A percentile compares a stretch with the other conserved stretches of the same genome.
phyloP scores from a whole-genome alignment of 2,797 vertebrate species.

The Premnoplex brunnescens region DNA sequence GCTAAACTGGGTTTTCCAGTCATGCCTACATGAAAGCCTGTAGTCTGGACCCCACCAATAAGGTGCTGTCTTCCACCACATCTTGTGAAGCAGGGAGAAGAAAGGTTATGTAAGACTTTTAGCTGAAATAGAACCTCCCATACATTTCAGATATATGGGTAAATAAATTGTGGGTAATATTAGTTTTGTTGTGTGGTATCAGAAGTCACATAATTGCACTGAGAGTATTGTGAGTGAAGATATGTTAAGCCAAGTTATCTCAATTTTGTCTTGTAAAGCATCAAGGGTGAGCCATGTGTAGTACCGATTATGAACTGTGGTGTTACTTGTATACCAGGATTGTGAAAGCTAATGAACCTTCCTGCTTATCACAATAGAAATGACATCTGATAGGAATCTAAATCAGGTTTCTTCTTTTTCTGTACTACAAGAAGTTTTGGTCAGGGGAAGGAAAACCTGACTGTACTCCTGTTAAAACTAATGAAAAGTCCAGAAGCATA shows the following conservation, averaged over 20 bases:
- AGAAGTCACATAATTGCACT: background rate
- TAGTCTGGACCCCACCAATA: background rate
- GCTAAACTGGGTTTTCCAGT: background rate
- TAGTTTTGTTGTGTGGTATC: background rate
- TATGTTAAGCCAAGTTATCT: background rate
- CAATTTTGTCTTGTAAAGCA: rapidly evolving
- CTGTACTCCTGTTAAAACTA: background rate
- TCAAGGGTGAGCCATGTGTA: background rate
- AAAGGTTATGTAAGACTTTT: background rate
- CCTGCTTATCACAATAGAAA: background rate
- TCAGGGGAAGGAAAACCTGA: background rate
- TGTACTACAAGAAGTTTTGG: background rate
- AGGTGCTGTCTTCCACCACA: background rate
- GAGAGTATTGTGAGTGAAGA: background rate
- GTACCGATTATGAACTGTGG: background rate
- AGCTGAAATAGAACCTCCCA: background rate
- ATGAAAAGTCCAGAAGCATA: background rate
- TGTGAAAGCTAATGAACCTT: background rate
- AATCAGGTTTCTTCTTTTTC: background rate
- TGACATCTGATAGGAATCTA: background rate
- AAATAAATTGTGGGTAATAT: background rate
- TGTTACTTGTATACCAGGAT: background rate
- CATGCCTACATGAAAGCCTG: rapidly evolving
- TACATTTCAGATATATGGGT: background rate
- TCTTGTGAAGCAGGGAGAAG: background rate